Evolutionary conservation across 2,797 vertebrate species (phyloP), one percentile per base, ranked within the genome.

Genomic region (Hemitrygon akajei): DNA sequence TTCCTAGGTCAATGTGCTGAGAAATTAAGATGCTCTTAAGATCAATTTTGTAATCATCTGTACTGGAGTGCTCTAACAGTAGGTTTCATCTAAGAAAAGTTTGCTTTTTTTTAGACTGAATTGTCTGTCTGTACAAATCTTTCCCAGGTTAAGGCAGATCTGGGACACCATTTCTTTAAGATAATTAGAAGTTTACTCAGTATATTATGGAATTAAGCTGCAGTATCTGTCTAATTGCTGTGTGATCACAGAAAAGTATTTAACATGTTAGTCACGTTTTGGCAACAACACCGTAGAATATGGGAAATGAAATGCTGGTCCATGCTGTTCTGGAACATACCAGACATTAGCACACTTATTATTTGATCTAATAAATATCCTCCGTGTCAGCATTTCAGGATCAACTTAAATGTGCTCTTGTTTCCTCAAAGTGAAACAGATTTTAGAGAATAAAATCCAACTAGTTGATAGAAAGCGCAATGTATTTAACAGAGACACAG

Each of bases 361-460:
- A 73, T 71, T 93, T 76, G 82, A 86, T 86, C 82, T 30, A 86
- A 86, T 86, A 94, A 95, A 37, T 63, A 63, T 37, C 73, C 94
- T 79, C 94, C 66, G 87, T 95, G 94, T 95, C 63, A 92, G 66
- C 94, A 94, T 77, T 1, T 93, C 20, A 87, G 91, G 86, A 82
- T 93, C 94, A 75, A 89, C 63, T 93, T 93, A 56, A 92, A 71
- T 94, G 7, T 94, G 60, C 92, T 94, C 95, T 86, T 94, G 11
- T 94, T 95, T 94, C 94, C 84, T 94, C 75, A 93, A n/a, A 76
- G 91, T 75, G 40, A 93, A 76, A 91, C 71, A 93, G 56, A 56
- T 93, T 81, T 47, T 56, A 58, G 14, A 25, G 71, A 56, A 93
- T 76, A 37, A 14, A n/a, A 30, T 30, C 69, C 40, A 30, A 30